phyloP scores from a whole-genome alignment of 2,113 vertebrate genomes.

The Mus pahari region DNA sequence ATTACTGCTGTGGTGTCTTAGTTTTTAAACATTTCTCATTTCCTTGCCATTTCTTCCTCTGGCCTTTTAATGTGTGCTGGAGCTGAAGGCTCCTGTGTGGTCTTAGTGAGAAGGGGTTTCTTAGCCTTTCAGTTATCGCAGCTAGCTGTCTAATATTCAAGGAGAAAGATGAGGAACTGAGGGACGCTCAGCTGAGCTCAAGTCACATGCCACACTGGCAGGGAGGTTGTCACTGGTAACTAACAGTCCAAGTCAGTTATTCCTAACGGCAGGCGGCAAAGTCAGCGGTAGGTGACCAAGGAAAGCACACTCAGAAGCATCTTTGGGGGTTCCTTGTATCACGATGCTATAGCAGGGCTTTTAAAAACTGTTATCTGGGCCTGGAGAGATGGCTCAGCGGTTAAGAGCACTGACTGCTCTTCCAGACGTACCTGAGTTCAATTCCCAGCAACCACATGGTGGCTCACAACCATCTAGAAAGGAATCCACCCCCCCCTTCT shows the following conservation, averaged over 20 bases:
- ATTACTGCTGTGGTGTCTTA: neutral
- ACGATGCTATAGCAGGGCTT: too few relatives aligned
- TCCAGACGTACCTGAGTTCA: too few relatives aligned
- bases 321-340: too few relatives aligned
- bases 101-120: constrained; percentile 54
- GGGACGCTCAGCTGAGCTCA: neutral
- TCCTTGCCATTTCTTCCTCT: constrained; percentile 54
- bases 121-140: constrained; percentile 24
- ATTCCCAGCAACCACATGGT: too few relatives aligned
- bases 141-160: neutral
- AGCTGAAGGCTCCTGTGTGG: constrained; percentile 46
- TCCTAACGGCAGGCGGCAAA: accelerated
- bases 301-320: neutral
- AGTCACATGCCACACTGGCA: neutral
- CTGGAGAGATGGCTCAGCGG: too few relatives aligned
- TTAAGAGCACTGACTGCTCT: too few relatives aligned
- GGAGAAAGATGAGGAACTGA: constrained; percentile 12
- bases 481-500: too few relatives aligned
- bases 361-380: too few relatives aligned
- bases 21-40: constrained; percentile 47
- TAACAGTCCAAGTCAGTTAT: neutral
- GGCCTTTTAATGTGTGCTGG: constrained; percentile 46
- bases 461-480: too few relatives aligned
- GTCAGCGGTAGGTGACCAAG: neutral
- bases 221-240: neutral